phyloP scores from a whole-genome alignment of 53 echinoderm and acorn worm species.

The Stichopus horrens region DNA sequence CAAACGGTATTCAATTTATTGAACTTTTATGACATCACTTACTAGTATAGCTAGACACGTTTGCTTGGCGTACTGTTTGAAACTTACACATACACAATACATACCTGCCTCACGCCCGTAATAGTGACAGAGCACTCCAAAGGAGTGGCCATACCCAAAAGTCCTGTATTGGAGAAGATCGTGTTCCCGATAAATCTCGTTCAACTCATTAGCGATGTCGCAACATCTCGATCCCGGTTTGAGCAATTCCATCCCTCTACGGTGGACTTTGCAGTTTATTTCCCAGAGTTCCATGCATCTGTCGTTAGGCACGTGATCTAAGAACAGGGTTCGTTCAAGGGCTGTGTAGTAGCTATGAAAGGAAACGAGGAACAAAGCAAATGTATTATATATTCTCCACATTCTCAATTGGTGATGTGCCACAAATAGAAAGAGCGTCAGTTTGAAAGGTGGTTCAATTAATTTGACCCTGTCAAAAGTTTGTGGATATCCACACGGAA shows the following conservation, averaged over 20 bases:
- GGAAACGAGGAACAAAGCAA: neutral
- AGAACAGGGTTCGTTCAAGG: slow-evolving; percentile 74
- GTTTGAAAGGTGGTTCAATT: no score
- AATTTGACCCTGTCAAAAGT: no score
- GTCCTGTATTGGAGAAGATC: slow-evolving; percentile 68
- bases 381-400: neutral
- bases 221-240: slow-evolving; percentile 69
- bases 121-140: slow-evolving; percentile 73
- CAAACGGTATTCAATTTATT: no score
- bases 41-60: no score
- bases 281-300: slow-evolving; percentile 68
- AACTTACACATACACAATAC: neutral
- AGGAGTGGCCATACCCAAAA: slow-evolving; percentile 87
- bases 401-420: no score
- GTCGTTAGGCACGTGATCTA: slow-evolving; percentile 70
- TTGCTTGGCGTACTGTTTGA: no score
- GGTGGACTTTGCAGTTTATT: slow-evolving; percentile 73
- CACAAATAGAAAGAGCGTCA: no score
- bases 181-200: slow-evolving; percentile 58
- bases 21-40: no score
- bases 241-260: slow-evolving; percentile 70
- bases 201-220: slow-evolving; percentile 72
- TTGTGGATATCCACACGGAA: no score
- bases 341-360: slow-evolving; percentile 80
- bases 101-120: slow-evolving; percentile 88